Base-by-base conservation (phyloP, 2,888 invertebrate genomes). In the Philhelius pedissequus region DNA sequence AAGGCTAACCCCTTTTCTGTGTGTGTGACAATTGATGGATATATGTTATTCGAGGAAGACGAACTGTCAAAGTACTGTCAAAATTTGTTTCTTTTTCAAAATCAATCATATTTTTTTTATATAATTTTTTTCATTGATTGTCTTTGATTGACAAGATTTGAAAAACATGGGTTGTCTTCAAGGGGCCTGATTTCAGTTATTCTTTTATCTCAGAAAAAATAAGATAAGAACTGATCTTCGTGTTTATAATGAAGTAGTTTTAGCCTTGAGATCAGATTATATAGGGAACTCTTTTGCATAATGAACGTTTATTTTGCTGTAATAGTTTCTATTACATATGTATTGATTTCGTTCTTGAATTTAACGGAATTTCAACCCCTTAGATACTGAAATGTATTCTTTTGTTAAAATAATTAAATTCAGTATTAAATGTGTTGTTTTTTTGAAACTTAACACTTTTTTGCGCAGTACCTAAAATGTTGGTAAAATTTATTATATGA, bases 121-220 rank as follows among this genome's bases (percentile, higher is more conserved):
- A 50, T 13, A 18, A 15, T 9, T 27, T 1, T 7, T 35, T 3
- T 40, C 25, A 62, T 75, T 70, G 80, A 75, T 75, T 56, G 40
- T 22, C 11, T 74, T 69, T 70, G 71, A 82, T 77, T 82, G 82
- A 77, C 82, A 77, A 68, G 52, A 54, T 40, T 20, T 82, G 45
- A 54, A 48, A 77, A 48, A 71, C 27, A 52, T 52, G 27, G 69
- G 56, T 70, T 40, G 4, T 38, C 0, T 40, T 25, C 3, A 20
- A 58, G 15, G 8, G 60, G 32, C 4, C 0, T 60, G 22, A 25
- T 40, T n/a, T 25, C 9, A 5, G 22, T 25, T 0, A 22, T n/a
- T 25, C n/a, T 11, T 40, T 60, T 22, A 25, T 58, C 1, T 38
- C 3, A 3, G 3, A 1, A 25, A 25, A 8, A 60, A 5, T 38